Evolutionary conservation across 2,888 invertebrate genomes (phyloP).

Genomic region (Graphium colonna): DNA sequence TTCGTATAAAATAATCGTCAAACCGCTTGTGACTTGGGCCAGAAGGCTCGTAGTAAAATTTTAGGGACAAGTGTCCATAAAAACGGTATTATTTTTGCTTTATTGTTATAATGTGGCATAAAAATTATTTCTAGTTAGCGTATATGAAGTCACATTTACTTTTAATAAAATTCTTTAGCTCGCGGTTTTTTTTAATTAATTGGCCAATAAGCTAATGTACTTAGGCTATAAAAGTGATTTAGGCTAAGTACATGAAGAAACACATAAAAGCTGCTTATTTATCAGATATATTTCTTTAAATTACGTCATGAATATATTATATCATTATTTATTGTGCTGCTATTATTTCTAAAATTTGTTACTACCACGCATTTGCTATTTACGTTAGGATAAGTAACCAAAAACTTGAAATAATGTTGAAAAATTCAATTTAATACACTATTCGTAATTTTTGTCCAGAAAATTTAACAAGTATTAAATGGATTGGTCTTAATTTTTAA

Average conservation of each 20-base stretch:
- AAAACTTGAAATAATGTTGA: no score
- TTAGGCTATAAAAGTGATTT: slow-evolving; percentile 15
- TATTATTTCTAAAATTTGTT: no score
- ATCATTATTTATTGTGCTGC: no score
- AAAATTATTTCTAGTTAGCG: slow-evolving; percentile 47
- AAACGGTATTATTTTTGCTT: slow-evolving; percentile 59
- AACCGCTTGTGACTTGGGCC: slow-evolving; percentile 31
- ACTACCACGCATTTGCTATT: no score
- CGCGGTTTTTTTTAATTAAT: slow-evolving; percentile 19
- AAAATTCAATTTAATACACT: no score
- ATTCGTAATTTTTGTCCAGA: no score
- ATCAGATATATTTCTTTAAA: background rate
- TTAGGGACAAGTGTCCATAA: slow-evolving; percentile 64
- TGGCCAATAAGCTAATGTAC: slow-evolving; percentile 14
- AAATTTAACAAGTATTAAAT: no score
- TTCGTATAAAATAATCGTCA: background rate
- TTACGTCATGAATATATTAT: no score
- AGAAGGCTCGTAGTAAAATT: slow-evolving; percentile 47
- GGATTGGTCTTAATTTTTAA: no score
- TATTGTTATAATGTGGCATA: slow-evolving; percentile 60
- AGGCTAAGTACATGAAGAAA: background rate
- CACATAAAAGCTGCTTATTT: background rate
- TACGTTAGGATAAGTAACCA: no score
- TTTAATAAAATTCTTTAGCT: slow-evolving; percentile 13
- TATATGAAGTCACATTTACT: slow-evolving; percentile 37